A percentile compares a stretch with the other conserved stretches of the same genome.
Conservation (phyloP, 2,797 vertebrate genomes). For the Gymnothorax reevesii region DNA sequence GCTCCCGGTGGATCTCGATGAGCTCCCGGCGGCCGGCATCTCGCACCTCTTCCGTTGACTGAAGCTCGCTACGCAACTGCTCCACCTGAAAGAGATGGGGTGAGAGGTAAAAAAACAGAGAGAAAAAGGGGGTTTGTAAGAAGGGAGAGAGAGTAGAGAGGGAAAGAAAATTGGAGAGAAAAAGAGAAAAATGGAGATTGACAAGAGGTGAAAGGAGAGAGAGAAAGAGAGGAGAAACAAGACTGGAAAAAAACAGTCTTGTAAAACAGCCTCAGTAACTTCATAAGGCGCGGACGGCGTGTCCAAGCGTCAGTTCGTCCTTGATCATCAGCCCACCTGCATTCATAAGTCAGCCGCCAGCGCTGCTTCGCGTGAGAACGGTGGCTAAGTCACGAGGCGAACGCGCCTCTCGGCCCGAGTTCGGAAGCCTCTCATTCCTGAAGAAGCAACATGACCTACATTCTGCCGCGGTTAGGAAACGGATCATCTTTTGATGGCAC, state of each 20-base stretch:
- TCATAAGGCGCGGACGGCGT: not conserved
- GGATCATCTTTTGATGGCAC: slow-evolving; percentile 38
- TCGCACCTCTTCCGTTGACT: slow-evolving; percentile 63
- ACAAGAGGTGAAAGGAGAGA: slow-evolving; percentile 7
- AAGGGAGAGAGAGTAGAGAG: not conserved
- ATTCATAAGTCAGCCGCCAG: not conserved
- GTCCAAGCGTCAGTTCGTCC: slow-evolving; percentile 11
- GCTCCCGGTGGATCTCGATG: slow-evolving; percentile 67
- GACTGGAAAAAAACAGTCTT: not conserved
- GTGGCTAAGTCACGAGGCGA: not conserved
- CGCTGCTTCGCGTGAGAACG: not conserved
- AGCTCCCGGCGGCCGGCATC: slow-evolving; percentile 63
- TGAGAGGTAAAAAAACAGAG: not conserved
- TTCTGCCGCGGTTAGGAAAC: slow-evolving; percentile 42
- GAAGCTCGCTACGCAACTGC: slow-evolving; percentile 65
- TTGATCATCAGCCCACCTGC: not conserved
- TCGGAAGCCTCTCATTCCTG: slow-evolving; percentile 24
- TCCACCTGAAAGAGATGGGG: slow-evolving; percentile 63
- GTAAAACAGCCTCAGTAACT: slow-evolving; percentile 4
- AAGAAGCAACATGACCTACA: slow-evolving; percentile 33
- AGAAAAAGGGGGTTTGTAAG: not conserved
- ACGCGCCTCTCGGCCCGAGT: not conserved
- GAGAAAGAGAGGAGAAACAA: not conserved
- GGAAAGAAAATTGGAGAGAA: not conserved
- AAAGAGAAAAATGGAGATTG: slow-evolving; percentile 31